Base-by-base conservation (phyloP, 2,888 invertebrate genomes). In the Graphium colonna region DNA sequence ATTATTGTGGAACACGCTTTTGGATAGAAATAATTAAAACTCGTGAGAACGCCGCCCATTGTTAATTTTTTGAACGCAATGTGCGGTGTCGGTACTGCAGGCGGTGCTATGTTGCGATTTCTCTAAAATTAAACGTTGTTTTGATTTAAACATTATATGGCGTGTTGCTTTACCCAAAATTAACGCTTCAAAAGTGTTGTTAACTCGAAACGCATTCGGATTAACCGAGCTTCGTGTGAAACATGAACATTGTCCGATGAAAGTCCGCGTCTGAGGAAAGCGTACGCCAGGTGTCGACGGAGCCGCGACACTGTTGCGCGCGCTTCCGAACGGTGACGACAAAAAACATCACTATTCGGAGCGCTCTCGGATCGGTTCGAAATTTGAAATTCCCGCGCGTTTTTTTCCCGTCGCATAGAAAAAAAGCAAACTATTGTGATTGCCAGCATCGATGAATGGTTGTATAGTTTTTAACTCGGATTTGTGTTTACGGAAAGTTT, bases 241-340 rank as follows among this genome's bases (percentile, higher is more conserved):
- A 39, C 49, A 52, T 62, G 65, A 69, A 64, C 60, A 72, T 58
- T 59, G 60, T 58, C 61, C 64, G 69, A 77, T 69, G 77, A 77
- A 79, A 79, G 80, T 75, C 66, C 56, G 58, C 57, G 67, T 63
- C 68, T 73, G 70, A 79, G 73, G 82, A 80, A 81, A 82, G 82
- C 76, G 68, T 63, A 60, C 67, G 60, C 59, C 43, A 45, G 46
- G 54, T 41, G 57, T 57, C 60, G 62, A 55, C 55, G 55, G 59
- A 55, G 56, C 60, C 54, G 16, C 21, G 50, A 74, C 74, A 76
- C 73, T 73, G 77, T 76, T 71, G 75, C 72, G 58, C 71, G 71
- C 64, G 71, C 69, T 60, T 64, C 64, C 62, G 64, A 61, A 54
- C 65, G 56, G 69, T 64, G 60, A 69, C 65, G 70, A 75, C 71